phyloP scores from a whole-genome alignment of 2,797 vertebrate species.

The Danio albolineatus region DNA sequence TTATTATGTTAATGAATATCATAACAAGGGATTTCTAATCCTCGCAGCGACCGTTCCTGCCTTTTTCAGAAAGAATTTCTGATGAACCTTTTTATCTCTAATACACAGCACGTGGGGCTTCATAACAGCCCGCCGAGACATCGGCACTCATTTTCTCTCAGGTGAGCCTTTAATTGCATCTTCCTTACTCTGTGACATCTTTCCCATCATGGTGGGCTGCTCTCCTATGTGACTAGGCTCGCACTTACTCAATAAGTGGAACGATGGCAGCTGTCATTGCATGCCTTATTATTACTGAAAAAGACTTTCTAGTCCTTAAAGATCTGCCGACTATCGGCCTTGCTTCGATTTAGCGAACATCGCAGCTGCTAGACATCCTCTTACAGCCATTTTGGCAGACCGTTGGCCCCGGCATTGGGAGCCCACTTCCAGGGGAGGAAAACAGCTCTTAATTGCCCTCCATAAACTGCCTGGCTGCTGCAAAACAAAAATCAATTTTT shows the following conservation, averaged over 20 bases:
- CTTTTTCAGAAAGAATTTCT: conserved; percentile 28
- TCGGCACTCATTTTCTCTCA: conserved; percentile 49
- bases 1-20: conserved; percentile 32
- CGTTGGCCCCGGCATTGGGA: conserved; percentile 16
- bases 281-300: conserved; percentile 62
- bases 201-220: conserved; percentile 54
- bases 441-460: conserved; percentile 57
- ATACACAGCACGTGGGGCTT: conserved; percentile 48
- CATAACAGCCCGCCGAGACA: conserved; percentile 49
- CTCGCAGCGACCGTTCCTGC: conserved; percentile 12
- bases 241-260: conserved; percentile 70
- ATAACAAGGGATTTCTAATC: conserved; percentile 29
- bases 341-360: conserved; percentile 46
- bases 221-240: conserved; percentile 69
- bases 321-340: conserved; percentile 51
- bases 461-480: conserved; percentile 48
- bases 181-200: conserved; percentile 54
- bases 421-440: conserved; percentile 39
- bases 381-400: conserved; percentile 21
- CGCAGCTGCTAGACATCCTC: conserved; percentile 27
- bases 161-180: conserved; percentile 61
- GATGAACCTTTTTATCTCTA: conserved; percentile 47
- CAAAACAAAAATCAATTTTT: conserved; percentile 55
- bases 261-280: conserved; percentile 71
- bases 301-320: conserved; percentile 44